Evolutionary conservation across 2,888 invertebrate genomes (phyloP).

Genomic region (Chloroclystis v-ata): DNA sequence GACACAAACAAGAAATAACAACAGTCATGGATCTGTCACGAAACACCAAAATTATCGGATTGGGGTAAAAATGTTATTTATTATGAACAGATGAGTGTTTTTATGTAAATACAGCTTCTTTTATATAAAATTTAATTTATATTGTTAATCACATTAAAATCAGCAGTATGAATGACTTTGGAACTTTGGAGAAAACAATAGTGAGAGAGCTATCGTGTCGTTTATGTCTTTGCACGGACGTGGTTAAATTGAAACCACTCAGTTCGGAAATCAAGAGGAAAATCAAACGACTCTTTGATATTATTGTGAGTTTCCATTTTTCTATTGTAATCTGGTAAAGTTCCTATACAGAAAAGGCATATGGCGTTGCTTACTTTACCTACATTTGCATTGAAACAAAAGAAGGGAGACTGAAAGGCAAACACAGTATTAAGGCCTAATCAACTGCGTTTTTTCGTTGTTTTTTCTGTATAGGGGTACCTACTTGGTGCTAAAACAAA

Average conservation of each 20-base stretch:
- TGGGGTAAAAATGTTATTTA: constrained; percentile 39
- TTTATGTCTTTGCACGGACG: constrained; percentile 68
- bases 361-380: too few relatives aligned
- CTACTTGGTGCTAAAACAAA: too few relatives aligned
- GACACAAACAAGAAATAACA: constrained; percentile 18
- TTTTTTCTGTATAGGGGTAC: too few relatives aligned
- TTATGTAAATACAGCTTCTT: constrained; percentile 26
- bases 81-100: constrained; percentile 42
- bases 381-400: too few relatives aligned
- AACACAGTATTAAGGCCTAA: too few relatives aligned
- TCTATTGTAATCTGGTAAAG: too few relatives aligned
- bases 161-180: constrained; percentile 65
- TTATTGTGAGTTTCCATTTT: constrained; percentile 45
- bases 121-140: constrained; percentile 12
- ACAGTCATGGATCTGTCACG: constrained; percentile 39
- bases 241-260: constrained; percentile 65
- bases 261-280: constrained; percentile 65
- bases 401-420: too few relatives aligned
- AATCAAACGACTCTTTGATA: constrained; percentile 63
- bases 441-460: too few relatives aligned
- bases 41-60: constrained; percentile 48
- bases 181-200: constrained; percentile 62
- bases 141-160: constrained; percentile 25
- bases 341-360: too few relatives aligned
- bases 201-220: constrained; percentile 71